These are phyloP conservation scores for Paracyprichromis sp. DNA, from an alignment of 2,113 vertebrate species.

Conservation along the genomic window DNA sequence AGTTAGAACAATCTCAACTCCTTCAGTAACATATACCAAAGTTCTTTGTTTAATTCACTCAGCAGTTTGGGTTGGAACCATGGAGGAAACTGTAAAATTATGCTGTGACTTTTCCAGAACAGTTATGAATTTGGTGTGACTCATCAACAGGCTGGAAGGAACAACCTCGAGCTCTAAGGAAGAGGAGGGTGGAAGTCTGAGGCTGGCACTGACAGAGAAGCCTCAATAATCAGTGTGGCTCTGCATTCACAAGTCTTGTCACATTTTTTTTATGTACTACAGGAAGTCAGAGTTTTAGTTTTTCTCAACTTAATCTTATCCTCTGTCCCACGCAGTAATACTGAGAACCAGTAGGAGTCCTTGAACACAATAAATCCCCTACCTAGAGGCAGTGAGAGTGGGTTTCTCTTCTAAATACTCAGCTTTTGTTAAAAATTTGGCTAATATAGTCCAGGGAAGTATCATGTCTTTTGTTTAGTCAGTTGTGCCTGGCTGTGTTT, in stretches of 20 bases:
- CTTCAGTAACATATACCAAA: background rate
- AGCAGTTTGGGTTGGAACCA: background rate
- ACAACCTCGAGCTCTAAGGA: background rate
- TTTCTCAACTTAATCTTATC: background rate
- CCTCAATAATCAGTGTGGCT: background rate
- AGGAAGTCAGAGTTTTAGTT: background rate
- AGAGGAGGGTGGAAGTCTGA: background rate
- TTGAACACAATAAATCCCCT: background rate
- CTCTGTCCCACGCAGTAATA: background rate
- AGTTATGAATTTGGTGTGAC: background rate
- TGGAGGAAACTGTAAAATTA: background rate
- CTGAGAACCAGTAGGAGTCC: background rate
- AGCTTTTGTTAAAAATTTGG: background rate
- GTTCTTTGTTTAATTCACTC: background rate
- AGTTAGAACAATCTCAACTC: background rate
- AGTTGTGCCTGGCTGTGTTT: constrained; percentile 18
- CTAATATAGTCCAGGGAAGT: background rate
- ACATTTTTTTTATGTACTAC: background rate
- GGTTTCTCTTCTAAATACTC: background rate
- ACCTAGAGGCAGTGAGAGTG: background rate
- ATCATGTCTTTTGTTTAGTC: constrained; percentile 14
- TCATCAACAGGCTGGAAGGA: background rate
- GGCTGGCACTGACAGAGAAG: background rate
- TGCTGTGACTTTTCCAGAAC: background rate
- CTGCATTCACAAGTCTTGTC: background rate